These are phyloP conservation scores for Bombus difficillimus DNA, from an alignment of 1,140 invertebrate species.

Conservation along the genomic window DNA sequence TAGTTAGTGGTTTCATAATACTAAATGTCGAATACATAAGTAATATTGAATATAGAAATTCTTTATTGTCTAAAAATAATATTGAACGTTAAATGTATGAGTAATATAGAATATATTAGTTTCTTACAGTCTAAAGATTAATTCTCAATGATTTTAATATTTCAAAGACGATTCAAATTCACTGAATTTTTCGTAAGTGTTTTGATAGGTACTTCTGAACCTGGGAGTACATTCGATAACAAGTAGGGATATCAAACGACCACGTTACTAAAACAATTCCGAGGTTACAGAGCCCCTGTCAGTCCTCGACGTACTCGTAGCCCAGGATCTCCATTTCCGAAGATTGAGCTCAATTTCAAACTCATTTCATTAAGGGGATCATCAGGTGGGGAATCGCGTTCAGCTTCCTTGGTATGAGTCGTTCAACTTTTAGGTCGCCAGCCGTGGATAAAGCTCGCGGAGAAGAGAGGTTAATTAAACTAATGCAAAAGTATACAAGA, in stretches of 20 bases:
- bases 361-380: constrained; percentile 63
- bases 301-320: neutral
- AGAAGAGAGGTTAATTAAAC: constrained; percentile 62
- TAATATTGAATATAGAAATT: too few species aligned
- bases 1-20: neutral
- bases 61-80: too few species aligned
- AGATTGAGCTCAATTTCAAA: constrained; percentile 58
- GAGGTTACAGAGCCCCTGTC: neutral
- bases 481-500: constrained; percentile 57
- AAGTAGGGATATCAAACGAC: too few species aligned
- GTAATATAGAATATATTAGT: too few species aligned
- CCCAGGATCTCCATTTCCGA: neutral
- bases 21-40: neutral
- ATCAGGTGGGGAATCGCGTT: constrained; percentile 49
- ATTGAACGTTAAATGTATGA: too few species aligned
- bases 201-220: neutral
- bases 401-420: constrained; percentile 16
- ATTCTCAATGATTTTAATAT: neutral
- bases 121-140: neutral
- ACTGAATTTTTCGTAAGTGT: neutral
- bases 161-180: too few species aligned
- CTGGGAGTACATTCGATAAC: neutral
- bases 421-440: constrained; percentile 51
- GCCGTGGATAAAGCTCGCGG: constrained; percentile 30
- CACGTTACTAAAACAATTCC: neutral